Conservation (phyloP, 2,113 vertebrate species). For the Tragelaphus imberbis region DNA sequence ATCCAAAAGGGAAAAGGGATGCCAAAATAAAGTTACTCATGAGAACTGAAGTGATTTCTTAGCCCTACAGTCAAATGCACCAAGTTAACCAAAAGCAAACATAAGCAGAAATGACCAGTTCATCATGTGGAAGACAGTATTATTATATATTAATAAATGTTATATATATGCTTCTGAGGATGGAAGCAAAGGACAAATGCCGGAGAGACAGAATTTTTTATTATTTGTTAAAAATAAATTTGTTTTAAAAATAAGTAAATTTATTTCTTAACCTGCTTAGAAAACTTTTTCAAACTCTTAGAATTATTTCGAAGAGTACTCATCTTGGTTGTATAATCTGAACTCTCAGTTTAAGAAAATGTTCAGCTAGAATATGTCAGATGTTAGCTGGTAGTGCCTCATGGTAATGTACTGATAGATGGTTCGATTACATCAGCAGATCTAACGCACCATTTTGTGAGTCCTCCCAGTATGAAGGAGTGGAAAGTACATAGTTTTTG, state of each 20-base stretch:
- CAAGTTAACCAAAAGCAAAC: constrained; percentile 29
- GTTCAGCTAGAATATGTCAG: not conserved
- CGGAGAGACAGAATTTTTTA: constrained; percentile 14
- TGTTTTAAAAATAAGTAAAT: not conserved
- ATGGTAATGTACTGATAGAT: not conserved
- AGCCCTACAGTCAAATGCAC: not conserved
- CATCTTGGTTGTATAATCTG: not conserved
- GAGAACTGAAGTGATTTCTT: constrained; percentile 4
- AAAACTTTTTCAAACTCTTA: not conserved
- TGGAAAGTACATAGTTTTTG: not conserved
- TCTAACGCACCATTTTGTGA: not conserved
- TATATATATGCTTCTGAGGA: not conserved
- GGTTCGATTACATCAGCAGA: not conserved
- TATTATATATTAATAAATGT: not conserved
- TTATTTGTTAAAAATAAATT: not conserved
- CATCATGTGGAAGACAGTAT: not conserved
- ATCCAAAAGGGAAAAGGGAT: not conserved
- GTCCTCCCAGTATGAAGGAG: not conserved
- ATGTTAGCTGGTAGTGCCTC: not conserved
- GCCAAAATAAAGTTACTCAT: constrained; percentile 40
- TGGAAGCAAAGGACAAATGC: not conserved
- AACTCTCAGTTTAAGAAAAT: constrained; percentile 9
- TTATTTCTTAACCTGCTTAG: not conserved
- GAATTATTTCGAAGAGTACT: constrained; percentile 39
- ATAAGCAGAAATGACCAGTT: not conserved